phyloP scores from a whole-genome alignment of 2,113 vertebrate genomes.

The Ameiurus melas region DNA sequence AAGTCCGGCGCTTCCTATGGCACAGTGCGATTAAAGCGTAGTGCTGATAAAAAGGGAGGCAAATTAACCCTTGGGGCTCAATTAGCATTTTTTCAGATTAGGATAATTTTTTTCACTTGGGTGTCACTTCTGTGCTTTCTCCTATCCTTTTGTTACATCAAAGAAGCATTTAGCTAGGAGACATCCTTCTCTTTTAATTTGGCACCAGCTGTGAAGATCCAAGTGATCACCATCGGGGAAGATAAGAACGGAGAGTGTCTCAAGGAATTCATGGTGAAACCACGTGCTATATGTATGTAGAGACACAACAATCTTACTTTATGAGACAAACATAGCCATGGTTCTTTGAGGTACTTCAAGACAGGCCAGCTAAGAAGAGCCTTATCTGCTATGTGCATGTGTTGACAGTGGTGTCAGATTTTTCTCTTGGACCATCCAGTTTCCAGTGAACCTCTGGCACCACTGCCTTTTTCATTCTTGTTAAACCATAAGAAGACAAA shows the following conservation, averaged over 20 bases:
- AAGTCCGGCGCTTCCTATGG: slow-evolving; percentile 56
- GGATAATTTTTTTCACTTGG: slow-evolving; percentile 66
- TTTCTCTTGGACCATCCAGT: slow-evolving; percentile 11
- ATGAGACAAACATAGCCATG: slow-evolving; percentile 5
- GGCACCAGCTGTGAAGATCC: slow-evolving; percentile 57
- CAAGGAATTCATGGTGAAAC: not conserved
- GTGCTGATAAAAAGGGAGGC: slow-evolving; percentile 57
- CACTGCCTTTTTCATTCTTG: not conserved
- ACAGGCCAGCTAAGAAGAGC: slow-evolving; percentile 4
- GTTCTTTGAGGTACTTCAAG: slow-evolving; percentile 23
- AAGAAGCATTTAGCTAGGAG: slow-evolving; percentile 62
- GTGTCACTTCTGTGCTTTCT: slow-evolving; percentile 60
- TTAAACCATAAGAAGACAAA: slow-evolving; percentile 1
- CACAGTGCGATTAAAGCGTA: slow-evolving; percentile 62
- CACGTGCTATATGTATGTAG: not conserved
- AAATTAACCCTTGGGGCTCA: slow-evolving; percentile 73
- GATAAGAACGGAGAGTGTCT: slow-evolving; percentile 46
- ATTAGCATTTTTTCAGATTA: slow-evolving; percentile 73
- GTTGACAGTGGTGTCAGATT: slow-evolving; percentile 1
- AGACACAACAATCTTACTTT: not conserved
- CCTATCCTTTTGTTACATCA: slow-evolving; percentile 65
- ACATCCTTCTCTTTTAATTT: slow-evolving; percentile 62
- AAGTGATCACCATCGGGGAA: slow-evolving; percentile 55
- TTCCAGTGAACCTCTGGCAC: slow-evolving; percentile 10
- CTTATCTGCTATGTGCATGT: slow-evolving; percentile 30